A percentile compares a stretch with the other conserved stretches of the same genome.
These are phyloP conservation scores for Drosophila arawakana DNA, from an alignment of 1,140 invertebrate genomes.

Conservation along the genomic window DNA sequence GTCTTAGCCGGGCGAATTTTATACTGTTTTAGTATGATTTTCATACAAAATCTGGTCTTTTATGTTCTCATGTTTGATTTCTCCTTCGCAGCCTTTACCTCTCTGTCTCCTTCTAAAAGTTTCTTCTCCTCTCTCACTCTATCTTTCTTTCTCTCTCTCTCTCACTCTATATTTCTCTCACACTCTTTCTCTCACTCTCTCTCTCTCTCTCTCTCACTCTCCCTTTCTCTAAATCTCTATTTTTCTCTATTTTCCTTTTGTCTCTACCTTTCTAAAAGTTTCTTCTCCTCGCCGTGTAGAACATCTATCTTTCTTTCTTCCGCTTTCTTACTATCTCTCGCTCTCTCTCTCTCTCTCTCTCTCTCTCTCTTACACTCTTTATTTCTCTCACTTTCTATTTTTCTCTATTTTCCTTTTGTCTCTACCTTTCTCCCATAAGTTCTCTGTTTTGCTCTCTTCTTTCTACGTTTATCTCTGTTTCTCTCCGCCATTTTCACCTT, in stretches of 20 bases:
- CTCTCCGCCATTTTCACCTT: no score
- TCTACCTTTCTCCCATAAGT: no score
- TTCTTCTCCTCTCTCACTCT: background rate
- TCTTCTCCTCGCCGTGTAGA: no score
- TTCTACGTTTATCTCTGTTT: no score
- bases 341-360: background rate
- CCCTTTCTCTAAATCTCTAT: background rate
- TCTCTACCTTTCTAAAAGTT: background rate
- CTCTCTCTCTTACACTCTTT: background rate
- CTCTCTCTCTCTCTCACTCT: background rate
- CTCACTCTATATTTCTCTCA: background rate
- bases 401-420: no score
- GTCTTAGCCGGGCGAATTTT: no score
- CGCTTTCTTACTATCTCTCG: background rate
- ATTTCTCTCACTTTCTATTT: background rate
- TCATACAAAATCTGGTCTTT: no score
- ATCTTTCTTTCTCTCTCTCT: background rate
- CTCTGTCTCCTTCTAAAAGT: no score
- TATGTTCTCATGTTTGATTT: no score
- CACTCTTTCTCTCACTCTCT: background rate
- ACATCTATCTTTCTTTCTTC: background rate
- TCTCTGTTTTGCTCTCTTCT: background rate
- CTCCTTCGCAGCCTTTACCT: no score
- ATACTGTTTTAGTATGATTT: no score
- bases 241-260: background rate